Base-by-base conservation (phyloP, 2,113 vertebrate species). In the Myrmecobius fasciatus region DNA sequence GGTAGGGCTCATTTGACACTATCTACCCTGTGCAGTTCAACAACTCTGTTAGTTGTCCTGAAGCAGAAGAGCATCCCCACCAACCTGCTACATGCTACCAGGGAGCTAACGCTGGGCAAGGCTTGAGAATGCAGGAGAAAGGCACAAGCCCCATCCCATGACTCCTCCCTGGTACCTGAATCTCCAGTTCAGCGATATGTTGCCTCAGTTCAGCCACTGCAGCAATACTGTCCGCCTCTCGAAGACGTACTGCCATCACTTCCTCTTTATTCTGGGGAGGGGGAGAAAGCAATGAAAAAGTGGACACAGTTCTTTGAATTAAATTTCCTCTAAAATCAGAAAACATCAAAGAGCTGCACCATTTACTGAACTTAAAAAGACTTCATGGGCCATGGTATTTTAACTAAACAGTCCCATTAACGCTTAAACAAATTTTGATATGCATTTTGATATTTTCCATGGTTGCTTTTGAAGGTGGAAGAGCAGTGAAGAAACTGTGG, bases 181-280 rank as follows among this genome's bases (percentile, higher is more conserved):
- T 99, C 98, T 99, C 99, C 46, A 99, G 98, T 96, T 99, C 99
- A 52, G 99, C 99, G 96, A 99, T 99, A 43, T 99, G 99, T 94
- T 99, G 99, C 92, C 99, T 99, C 14, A 99, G 99, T 31, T 99
- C 99, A 36, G 99, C 99, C 98, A 99, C 99, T 47, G 99, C 99
- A 91, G 99, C 99, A 10, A 99, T 99, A 98, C 99, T 99, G 95
- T 99, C 99, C 94, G 99, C 99, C 95, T 99, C 99, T 52, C 99
- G 98, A 93, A 99, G 98, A 96, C 99, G 99, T 89, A 99, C 99
- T 24, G 99, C 99, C 99, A 99, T 99, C 97, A 99, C 99, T 96
- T 99, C 99, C 97, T 99, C 99, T 95, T 99, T 99, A 97, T 98
- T 99, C 99, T 99, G 97, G 11, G 26, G 97, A 97, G 31, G 1